phyloP scores from a whole-genome alignment of 2,797 vertebrate genomes.

The Cirrhinus mrigala region DNA sequence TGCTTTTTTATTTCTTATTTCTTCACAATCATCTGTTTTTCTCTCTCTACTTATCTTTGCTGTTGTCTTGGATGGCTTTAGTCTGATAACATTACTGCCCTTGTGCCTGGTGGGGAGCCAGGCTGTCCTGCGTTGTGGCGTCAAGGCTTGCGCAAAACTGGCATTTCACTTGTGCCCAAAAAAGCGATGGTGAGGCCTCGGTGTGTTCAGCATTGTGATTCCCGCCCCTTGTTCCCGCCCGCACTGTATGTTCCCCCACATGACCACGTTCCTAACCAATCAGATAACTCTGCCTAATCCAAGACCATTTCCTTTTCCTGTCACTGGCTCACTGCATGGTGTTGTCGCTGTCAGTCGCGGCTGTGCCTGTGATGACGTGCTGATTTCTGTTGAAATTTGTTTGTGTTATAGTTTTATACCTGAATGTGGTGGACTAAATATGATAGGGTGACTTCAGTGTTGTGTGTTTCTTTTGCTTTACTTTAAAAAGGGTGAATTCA shows the following conservation, averaged over 20 bases:
- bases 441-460: neutral
- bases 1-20: slow-evolving; percentile 26
- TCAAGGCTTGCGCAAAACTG: slow-evolving; percentile 99
- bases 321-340: slow-evolving; percentile 49
- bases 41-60: slow-evolving; percentile 63
- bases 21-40: slow-evolving; percentile 32
- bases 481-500: neutral
- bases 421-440: slow-evolving; percentile 8
- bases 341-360: slow-evolving; percentile 16
- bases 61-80: slow-evolving; percentile 74
- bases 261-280: slow-evolving; percentile 49
- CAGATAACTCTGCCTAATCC: slow-evolving; percentile 35
- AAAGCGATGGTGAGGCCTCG: slow-evolving; percentile 95
- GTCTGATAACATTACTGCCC: slow-evolving; percentile 94
- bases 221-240: slow-evolving; percentile 4
- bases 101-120: slow-evolving; percentile 90
- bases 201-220: slow-evolving; percentile 81
- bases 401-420: neutral
- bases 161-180: slow-evolving; percentile 98
- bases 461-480: too few species aligned
- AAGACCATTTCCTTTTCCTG: slow-evolving; percentile 37
- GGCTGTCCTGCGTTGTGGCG: slow-evolving; percentile 98
- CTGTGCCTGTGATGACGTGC: slow-evolving; percentile 28
- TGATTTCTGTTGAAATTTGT: slow-evolving; percentile 25
- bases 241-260: slow-evolving; percentile 5